Evolutionary conservation across 2,113 vertebrate species (phyloP).

Genomic region (Vicugna pacos): DNA sequence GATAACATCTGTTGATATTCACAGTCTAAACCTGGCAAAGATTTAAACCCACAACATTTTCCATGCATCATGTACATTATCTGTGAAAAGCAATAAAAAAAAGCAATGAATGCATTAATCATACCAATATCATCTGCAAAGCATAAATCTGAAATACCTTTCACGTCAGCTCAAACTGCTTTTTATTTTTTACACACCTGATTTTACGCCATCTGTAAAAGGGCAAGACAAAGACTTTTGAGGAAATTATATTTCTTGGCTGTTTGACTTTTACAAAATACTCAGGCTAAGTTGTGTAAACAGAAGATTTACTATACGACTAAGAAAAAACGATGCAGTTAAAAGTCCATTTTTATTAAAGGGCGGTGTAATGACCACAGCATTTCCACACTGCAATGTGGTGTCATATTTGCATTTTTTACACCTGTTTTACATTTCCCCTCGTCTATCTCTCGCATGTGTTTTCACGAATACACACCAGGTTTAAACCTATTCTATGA

Average conservation of each 20-base stretch:
- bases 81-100: conserved; percentile 86
- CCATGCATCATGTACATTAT: conserved; percentile 87
- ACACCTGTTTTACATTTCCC: conserved; percentile 71
- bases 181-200: conserved; percentile 84
- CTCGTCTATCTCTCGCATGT: background rate
- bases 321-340: conserved; percentile 74
- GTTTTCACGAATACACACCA: conserved; percentile 7
- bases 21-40: conserved; percentile 87
- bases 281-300: conserved; percentile 77
- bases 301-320: conserved; percentile 75
- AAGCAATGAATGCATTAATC: conserved; percentile 85
- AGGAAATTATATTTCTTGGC: conserved; percentile 85
- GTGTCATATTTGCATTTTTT: background rate
- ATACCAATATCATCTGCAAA: conserved; percentile 87
- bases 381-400: background rate
- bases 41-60: conserved; percentile 87
- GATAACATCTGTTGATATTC: conserved; percentile 89
- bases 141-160: conserved; percentile 88
- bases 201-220: conserved; percentile 82
- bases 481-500: background rate
- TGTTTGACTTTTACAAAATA: conserved; percentile 80
- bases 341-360: conserved; percentile 76
- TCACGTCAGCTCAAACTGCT: conserved; percentile 80
- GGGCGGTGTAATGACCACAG: conserved; percentile 35
- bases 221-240: conserved; percentile 77